Evolutionary conservation across 1,140 invertebrate genomes (phyloP).

Genomic region (Frieseomelitta varia): DNA sequence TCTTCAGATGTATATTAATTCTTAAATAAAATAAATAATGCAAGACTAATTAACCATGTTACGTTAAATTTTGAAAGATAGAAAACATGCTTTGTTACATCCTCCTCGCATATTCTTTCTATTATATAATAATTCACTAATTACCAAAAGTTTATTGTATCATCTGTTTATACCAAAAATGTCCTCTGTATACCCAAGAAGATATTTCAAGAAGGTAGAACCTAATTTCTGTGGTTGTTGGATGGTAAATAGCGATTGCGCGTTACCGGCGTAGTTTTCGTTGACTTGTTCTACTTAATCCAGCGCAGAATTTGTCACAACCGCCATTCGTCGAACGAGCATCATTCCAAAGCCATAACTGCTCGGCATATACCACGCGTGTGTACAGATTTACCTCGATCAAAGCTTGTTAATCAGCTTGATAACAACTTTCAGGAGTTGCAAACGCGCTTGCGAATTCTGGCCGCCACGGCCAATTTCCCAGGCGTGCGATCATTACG

Average conservation of each 20-base stretch:
- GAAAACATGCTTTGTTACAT: background rate
- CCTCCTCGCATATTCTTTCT: background rate
- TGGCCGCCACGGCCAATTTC: constrained; percentile 33
- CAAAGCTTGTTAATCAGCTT: constrained; percentile 69
- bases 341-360: background rate
- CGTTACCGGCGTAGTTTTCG: background rate
- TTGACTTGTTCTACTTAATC: background rate
- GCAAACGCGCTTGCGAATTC: constrained; percentile 63
- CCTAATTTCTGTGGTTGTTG: background rate
- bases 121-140: background rate
- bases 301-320: background rate
- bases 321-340: background rate
- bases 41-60: background rate
- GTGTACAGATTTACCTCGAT: constrained; percentile 56
- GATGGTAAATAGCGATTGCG: background rate
- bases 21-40: background rate
- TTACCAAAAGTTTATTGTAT: too few species aligned
- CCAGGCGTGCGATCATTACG: constrained; percentile 54
- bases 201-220: background rate
- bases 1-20: background rate
- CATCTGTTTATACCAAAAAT: background rate
- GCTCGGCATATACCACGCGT: background rate
- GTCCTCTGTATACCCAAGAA: background rate
- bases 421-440: constrained; percentile 64
- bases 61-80: background rate